A percentile compares a stretch with the other conserved stretches of the same genome.
Conservation (phyloP, 2,797 vertebrate species). For the Rhynchonycteris naso region DNA sequence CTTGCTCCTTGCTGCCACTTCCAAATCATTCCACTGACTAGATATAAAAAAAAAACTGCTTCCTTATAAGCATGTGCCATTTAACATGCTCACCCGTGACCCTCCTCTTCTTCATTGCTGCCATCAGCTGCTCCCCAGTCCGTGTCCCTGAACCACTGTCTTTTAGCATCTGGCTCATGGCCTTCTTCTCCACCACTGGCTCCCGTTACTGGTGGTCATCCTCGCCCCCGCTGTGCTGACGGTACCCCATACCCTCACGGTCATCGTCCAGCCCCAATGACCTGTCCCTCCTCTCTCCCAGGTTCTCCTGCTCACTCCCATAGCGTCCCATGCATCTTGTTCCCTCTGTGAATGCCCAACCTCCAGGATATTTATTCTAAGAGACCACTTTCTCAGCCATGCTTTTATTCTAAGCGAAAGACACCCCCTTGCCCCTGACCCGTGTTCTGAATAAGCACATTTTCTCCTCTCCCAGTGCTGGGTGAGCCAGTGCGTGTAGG, state of each 20-base stretch:
- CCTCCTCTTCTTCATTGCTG: background rate
- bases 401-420: background rate
- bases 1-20: background rate
- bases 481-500: no score
- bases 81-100: background rate
- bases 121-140: background rate
- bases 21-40: background rate
- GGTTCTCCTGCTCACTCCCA: background rate
- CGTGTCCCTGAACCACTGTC: background rate
- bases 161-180: background rate
- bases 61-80: background rate
- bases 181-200: background rate
- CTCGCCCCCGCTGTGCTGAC: background rate
- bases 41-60: background rate
- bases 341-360: background rate
- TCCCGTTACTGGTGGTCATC: background rate
- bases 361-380: background rate
- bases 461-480: background rate
- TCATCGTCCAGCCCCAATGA: background rate
- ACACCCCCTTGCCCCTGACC: no score
- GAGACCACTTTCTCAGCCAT: background rate
- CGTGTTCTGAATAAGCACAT: background rate
- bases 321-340: background rate
- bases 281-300: accelerated
- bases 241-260: background rate